These are phyloP conservation scores for Eudyptes chrysolophus DNA, from an alignment of 2,113 vertebrate genomes.

Conservation along the genomic window DNA sequence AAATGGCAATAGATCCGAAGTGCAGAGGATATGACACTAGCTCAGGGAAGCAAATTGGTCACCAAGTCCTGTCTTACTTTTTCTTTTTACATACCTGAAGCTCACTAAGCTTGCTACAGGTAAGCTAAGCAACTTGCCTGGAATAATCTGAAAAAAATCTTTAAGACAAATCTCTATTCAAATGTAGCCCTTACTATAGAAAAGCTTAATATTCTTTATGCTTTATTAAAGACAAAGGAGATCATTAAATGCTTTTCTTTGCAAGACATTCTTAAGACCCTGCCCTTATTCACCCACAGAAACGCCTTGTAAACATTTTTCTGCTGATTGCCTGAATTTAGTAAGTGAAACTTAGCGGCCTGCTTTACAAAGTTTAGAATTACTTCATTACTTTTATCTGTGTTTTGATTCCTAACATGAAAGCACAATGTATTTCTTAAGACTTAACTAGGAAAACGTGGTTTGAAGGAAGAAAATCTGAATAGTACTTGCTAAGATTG, in stretches of 20 bases:
- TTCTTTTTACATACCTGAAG: neutral
- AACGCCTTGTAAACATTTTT: neutral
- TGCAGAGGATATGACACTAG: neutral
- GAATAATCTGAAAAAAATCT: neutral
- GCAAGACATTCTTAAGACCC: neutral
- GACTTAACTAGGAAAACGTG: neutral
- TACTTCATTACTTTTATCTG: conserved; percentile 51
- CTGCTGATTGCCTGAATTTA: conserved; percentile 10
- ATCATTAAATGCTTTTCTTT: neutral
- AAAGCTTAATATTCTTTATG: neutral
- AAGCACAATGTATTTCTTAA: conserved; percentile 1
- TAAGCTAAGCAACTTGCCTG: neutral
- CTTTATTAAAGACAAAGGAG: neutral
- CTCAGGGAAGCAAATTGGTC: neutral
- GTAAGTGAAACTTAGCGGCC: neutral
- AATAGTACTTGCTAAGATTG: neutral
- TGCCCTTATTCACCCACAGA: neutral
- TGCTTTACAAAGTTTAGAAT: neutral
- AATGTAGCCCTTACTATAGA: neutral
- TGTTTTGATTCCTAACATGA: conserved; percentile 41
- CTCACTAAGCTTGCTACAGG: neutral
- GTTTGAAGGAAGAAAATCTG: conserved; percentile 9
- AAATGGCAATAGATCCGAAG: neutral
- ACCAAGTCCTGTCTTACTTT: neutral
- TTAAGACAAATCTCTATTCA: neutral